phyloP scores from a whole-genome alignment of 2,797 vertebrate species.

The Cottoperca gobio region DNA sequence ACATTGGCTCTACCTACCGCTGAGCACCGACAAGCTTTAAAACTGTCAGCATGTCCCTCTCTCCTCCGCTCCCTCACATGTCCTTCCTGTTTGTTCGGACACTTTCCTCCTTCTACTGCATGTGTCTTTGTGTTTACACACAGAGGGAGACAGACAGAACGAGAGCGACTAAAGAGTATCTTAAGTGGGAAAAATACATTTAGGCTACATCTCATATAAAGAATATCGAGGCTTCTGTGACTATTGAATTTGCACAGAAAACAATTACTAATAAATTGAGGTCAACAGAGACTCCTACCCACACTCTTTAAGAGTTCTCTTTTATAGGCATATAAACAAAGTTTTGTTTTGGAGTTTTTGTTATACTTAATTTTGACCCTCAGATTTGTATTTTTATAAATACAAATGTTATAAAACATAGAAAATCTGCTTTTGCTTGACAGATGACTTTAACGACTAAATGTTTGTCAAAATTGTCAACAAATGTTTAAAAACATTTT shows the following conservation, averaged over 20 bases:
- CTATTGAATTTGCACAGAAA: constrained; percentile 5
- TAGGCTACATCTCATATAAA: constrained; percentile 2
- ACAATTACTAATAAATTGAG: not conserved
- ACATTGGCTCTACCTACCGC: constrained; percentile 63
- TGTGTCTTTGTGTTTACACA: constrained; percentile 35
- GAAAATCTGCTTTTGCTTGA: too few relatives aligned
- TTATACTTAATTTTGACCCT: not conserved
- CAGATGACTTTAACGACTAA: not conserved
- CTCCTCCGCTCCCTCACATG: constrained; percentile 15
- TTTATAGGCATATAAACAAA: too few relatives aligned
- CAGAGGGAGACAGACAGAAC: constrained; percentile 20
- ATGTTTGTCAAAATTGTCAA: not conserved
- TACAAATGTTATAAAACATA: too few relatives aligned
- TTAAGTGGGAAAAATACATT: constrained; percentile 5
- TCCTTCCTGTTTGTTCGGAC: constrained; percentile 43
- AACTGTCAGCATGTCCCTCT: constrained; percentile 62
- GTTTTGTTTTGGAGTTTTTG: not conserved
- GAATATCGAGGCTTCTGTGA: not conserved
- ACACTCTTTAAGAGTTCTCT: too few relatives aligned
- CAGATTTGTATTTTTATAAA: not conserved
- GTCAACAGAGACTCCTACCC: too few relatives aligned
- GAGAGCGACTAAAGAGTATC: not conserved
- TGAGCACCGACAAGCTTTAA: constrained; percentile 72
- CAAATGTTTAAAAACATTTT: not conserved
- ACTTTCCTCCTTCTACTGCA: constrained; percentile 38